Conservation (phyloP, 1,140 invertebrate genomes). For the Drosophila arawakana region DNA sequence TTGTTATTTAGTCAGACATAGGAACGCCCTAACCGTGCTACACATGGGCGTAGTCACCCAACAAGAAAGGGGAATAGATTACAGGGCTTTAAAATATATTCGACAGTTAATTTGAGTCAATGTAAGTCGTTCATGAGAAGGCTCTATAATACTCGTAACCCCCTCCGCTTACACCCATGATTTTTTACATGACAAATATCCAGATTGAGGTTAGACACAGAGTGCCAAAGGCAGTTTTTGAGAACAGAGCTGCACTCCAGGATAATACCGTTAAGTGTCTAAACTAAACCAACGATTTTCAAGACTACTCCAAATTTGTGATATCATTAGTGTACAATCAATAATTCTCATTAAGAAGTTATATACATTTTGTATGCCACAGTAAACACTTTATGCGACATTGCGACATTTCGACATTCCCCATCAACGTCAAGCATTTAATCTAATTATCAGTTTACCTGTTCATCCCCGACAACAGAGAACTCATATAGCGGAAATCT, state of each 20-base stretch:
- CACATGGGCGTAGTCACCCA: constrained; percentile 24
- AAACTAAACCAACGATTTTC: constrained; percentile 6
- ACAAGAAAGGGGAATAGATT: too few species aligned
- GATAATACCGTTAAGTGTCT: constrained; percentile 6
- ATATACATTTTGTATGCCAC: constrained; percentile 7
- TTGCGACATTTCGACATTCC: constrained; percentile 30
- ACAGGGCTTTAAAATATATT: too few species aligned
- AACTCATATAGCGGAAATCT: constrained; percentile 72
- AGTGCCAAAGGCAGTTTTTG: constrained; percentile 42
- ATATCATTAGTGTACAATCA: constrained; percentile 14
- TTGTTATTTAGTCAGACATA: constrained; percentile 42
- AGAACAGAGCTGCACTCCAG: constrained; percentile 43
- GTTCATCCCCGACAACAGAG: constrained; percentile 31
- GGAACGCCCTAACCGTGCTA: constrained; percentile 65
- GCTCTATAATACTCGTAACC: too few species aligned
- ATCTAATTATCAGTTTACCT: constrained; percentile 63
- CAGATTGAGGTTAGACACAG: constrained; percentile 53
- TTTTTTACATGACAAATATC: constrained; percentile 1
- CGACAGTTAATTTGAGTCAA: too few species aligned
- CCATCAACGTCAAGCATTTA: constrained; percentile 22
- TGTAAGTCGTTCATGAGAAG: too few species aligned
- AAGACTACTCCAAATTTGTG: background rate
- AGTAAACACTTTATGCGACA: constrained; percentile 4
- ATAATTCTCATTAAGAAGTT: constrained; percentile 30
- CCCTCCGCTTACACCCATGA: constrained; percentile 3